Percentiles rank a stretch among this genome's conserved stretches.
Evolutionary conservation across 2,888 invertebrate species (phyloP).

Genomic region (Fragum fragum): DNA sequence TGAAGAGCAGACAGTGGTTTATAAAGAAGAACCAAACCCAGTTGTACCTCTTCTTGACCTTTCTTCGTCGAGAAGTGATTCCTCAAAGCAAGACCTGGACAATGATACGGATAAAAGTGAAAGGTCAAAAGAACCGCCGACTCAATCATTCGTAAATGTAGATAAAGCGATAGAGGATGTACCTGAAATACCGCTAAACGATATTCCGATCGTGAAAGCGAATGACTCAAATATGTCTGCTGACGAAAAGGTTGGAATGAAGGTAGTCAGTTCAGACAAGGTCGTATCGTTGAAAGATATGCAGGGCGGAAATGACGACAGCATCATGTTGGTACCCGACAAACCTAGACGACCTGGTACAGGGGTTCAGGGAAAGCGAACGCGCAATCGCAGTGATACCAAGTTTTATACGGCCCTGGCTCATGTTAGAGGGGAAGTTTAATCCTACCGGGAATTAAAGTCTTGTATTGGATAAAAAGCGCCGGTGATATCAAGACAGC

Average conservation of each 20-base stretch:
- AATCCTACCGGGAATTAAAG: not conserved
- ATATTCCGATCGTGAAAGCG: conserved; percentile 26
- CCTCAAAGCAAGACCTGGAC: conserved; percentile 6
- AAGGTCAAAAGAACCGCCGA: conserved; percentile 14
- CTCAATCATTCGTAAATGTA: conserved; percentile 50
- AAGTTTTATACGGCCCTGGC: conserved; percentile 49
- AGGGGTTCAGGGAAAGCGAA: conserved; percentile 33
- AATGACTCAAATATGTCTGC: not conserved
- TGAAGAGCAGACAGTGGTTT: conserved; percentile 7
- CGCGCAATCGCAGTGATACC: conserved; percentile 38
- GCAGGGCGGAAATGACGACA: conserved; percentile 55
- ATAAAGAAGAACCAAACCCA: conserved; percentile 7
- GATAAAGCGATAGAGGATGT: conserved; percentile 51
- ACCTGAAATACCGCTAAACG: conserved; percentile 58
- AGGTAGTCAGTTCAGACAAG: conserved; percentile 55
- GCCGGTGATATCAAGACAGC: too few species aligned
- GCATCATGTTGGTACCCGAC: conserved; percentile 56
- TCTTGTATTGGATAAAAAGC: too few species aligned
- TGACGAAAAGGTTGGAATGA: conserved; percentile 39
- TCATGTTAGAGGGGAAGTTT: conserved; percentile 47
- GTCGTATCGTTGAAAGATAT: conserved; percentile 55
- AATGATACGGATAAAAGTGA: not conserved
- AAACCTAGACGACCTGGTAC: conserved; percentile 49
- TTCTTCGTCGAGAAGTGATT: not conserved
- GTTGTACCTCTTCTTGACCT: conserved; percentile 7